Percentiles rank a stretch among this genome's conserved stretches.
Evolutionary conservation across 2,888 invertebrate genomes (phyloP).

Genomic region (Lagria hirta): DNA sequence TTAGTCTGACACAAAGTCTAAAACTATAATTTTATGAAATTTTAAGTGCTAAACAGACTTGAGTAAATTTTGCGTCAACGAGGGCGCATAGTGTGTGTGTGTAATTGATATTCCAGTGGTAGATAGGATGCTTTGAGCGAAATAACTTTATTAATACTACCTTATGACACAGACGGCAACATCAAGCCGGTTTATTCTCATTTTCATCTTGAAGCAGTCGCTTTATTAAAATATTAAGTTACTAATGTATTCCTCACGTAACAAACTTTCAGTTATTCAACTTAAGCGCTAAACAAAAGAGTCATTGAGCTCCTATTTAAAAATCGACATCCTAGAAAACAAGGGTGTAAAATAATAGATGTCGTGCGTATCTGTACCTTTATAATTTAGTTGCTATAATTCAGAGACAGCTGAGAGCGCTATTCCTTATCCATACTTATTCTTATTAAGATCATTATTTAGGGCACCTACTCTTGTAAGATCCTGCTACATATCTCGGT

Average conservation of each 20-base stretch:
- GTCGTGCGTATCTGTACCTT: background rate
- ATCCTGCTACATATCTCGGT: too few relatives aligned
- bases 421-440: slow-evolving; percentile 2
- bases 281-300: too few relatives aligned
- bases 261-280: slow-evolving; percentile 21
- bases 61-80: slow-evolving; percentile 7
- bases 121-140: slow-evolving; percentile 6
- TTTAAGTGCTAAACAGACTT: slow-evolving; percentile 1
- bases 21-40: slow-evolving; percentile 10
- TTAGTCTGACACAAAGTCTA: slow-evolving; percentile 1
- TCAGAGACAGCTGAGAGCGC: slow-evolving; percentile 4
- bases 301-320: too few relatives aligned
- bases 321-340: too few relatives aligned
- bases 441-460: too few relatives aligned
- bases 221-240: slow-evolving; percentile 24
- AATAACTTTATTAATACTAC: slow-evolving; percentile 13
- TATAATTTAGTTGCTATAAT: slow-evolving; percentile 4
- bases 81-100: slow-evolving; percentile 8
- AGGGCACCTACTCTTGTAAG: too few relatives aligned
- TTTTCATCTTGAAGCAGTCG: slow-evolving; percentile 9
- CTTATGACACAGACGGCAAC: slow-evolving; percentile 16
- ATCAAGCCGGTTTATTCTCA: slow-evolving; percentile 12
- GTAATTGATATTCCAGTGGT: slow-evolving; percentile 14
- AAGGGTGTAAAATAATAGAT: background rate
- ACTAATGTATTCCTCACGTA: slow-evolving; percentile 20